phyloP scores from a whole-genome alignment of 2,888 invertebrate genomes.

The Andricus curvator region DNA sequence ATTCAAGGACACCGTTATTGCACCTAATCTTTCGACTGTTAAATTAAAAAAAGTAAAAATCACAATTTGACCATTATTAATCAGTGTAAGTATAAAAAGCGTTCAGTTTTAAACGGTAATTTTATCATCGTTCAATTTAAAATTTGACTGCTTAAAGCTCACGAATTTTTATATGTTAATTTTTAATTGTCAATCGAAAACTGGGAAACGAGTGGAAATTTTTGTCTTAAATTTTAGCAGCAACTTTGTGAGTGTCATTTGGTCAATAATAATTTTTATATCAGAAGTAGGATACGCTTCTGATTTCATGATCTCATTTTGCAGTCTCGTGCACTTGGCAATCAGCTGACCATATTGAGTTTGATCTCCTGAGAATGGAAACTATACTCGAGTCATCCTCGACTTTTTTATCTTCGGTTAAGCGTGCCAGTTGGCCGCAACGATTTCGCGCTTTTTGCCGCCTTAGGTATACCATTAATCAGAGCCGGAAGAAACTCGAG shows the following conservation, averaged over 20 bases:
- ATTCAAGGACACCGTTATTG: too few relatives aligned
- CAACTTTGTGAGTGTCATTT: background rate
- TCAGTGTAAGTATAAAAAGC: too few relatives aligned
- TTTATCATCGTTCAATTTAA: too few relatives aligned
- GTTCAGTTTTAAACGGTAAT: too few relatives aligned
- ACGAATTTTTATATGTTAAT: too few relatives aligned
- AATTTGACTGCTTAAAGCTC: too few relatives aligned
- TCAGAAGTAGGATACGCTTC: conserved; percentile 3
- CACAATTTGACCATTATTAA: too few relatives aligned
- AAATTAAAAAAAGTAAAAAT: too few relatives aligned
- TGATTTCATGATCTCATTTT: conserved; percentile 4
- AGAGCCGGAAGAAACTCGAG: background rate
- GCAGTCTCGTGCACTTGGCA: background rate
- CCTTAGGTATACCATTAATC: conserved; percentile 18
- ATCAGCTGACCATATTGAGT: conserved; percentile 11
- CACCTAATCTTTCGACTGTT: too few relatives aligned
- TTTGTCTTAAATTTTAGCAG: too few relatives aligned
- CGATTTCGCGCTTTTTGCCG: conserved; percentile 25
- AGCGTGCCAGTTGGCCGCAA: conserved; percentile 31
- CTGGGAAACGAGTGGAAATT: too few relatives aligned
- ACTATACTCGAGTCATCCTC: conserved; percentile 12
- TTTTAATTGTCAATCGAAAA: too few relatives aligned
- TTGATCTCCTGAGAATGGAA: background rate
- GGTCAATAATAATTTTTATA: background rate
- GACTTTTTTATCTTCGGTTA: background rate